Conservation (phyloP, 53 echinoderm and acorn worm genomes). For the Zoroaster sp. region DNA sequence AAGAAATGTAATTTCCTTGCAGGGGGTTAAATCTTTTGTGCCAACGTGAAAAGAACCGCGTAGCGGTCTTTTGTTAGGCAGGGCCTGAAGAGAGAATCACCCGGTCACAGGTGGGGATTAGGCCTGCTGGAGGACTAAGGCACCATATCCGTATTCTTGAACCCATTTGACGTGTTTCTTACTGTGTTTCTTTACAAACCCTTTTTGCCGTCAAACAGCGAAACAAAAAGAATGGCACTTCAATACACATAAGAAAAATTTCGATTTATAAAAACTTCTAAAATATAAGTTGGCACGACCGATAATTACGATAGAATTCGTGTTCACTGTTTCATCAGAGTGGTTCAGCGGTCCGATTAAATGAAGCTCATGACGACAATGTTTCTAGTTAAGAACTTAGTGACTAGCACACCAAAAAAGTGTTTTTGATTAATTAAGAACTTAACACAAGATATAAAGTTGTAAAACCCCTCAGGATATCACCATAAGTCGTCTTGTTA, state of each 20-base stretch:
- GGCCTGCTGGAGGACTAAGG: not conserved
- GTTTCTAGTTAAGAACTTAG: too few relatives aligned
- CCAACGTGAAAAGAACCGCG: not conserved
- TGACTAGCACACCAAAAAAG: too few relatives aligned
- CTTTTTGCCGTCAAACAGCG: not conserved
- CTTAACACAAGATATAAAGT: too few relatives aligned
- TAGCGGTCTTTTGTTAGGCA: not conserved
- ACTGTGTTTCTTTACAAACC: not conserved
- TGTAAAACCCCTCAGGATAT: too few relatives aligned
- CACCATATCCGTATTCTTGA: not conserved
- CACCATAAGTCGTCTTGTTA: too few relatives aligned
- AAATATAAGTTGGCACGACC: too few relatives aligned
- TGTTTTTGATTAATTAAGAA: too few relatives aligned
- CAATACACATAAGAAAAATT: not conserved
- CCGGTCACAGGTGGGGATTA: constrained; percentile 31
- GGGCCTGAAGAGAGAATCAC: not conserved
- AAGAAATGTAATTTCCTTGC: constrained; percentile 39
- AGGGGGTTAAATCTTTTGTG: constrained; percentile 21
- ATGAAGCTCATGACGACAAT: too few relatives aligned
- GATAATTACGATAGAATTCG: too few relatives aligned
- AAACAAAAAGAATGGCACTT: not conserved
- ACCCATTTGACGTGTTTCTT: not conserved
- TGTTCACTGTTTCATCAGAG: too few relatives aligned
- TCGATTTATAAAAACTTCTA: not conserved
- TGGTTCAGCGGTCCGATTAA: too few relatives aligned